Base-by-base conservation (phyloP, 2,797 vertebrate species). In the Hemitrygon akajei region DNA sequence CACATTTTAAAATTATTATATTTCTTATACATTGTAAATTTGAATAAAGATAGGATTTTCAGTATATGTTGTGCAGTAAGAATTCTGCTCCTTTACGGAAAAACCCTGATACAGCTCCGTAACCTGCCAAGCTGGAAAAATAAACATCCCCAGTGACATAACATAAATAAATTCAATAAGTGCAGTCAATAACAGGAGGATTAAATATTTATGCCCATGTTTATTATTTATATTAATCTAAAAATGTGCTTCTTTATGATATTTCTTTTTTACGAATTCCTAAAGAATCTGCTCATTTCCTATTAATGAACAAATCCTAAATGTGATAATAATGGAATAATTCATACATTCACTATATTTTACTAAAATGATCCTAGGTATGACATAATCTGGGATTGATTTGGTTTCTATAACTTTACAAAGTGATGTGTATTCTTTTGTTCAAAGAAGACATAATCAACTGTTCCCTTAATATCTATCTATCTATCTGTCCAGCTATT, bases 231-330 rank as follows among this genome's bases (percentile, higher is more conserved):
- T 89, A 89, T 7, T 20, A 89, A 69, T 89, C 20, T 10, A 89
- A 37, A 69, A 47, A 69, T 71, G 37, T 56, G 37, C 25, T 34
- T 25, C 87, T 87, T 47, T 92, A 40, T 47, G 40, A 56, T 92
- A 71, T 56, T 56, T 92, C 40, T 37, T 92, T 73, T 71, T 73
- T 92, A 92, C 92, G 91, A 92, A 75, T 75, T 92, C 20, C 22
- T 56, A n/a, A 37, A 92, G 63, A 92, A 75, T 92, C 66, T 92
- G 34, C 37, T 92, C 91, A 92, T 92, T 92, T 71, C 66, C 91
- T 92, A 75, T 92, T 75, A 92, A 92, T 92, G 40, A 92, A 27
- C 69, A 92, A 91, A 10, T 56, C 69, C 20, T 73, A 75, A 92
- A 92, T 47, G 34, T 92, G 40, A 92, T 56, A 30, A 92, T 92